Evolutionary conservation across 2,888 invertebrate genomes (phyloP).

Genomic region (Eristalis pertinax): DNA sequence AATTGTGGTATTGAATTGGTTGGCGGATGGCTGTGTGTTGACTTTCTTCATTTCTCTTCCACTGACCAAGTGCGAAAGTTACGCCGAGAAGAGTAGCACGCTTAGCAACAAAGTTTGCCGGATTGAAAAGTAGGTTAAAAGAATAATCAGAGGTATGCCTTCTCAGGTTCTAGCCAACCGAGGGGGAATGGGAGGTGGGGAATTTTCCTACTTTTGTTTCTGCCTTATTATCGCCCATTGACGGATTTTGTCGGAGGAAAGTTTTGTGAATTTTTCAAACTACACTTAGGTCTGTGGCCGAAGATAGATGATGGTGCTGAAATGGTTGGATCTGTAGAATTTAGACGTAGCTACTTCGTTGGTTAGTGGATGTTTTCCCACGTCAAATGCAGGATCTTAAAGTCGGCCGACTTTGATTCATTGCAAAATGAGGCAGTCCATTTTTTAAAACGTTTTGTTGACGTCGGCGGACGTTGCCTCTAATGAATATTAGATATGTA

Average conservation of each 20-base stretch:
- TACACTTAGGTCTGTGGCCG: background rate
- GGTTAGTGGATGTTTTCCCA: background rate
- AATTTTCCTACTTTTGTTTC: background rate
- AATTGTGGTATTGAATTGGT: constrained; percentile 67
- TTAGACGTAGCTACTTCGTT: background rate
- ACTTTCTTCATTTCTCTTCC: constrained; percentile 50
- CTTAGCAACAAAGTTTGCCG: constrained; percentile 16
- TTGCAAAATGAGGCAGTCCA: no score
- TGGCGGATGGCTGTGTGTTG: constrained; percentile 36
- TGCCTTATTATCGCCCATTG: constrained; percentile 22
- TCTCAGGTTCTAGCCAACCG: background rate
- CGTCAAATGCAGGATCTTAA: background rate
- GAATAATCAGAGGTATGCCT: constrained; percentile 14
- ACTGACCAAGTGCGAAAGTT: constrained; percentile 37
- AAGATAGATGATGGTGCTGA: background rate
- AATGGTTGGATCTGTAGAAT: background rate
- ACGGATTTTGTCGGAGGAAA: constrained; percentile 10
- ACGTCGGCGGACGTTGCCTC: no score
- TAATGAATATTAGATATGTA: no score
- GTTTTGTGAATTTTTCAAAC: background rate
- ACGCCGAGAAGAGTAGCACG: constrained; percentile 25
- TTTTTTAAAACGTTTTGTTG: no score
- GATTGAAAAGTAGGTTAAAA: constrained; percentile 23
- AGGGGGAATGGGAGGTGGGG: background rate
- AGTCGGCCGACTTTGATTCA: no score